Evolutionary conservation across 2,113 vertebrate species (phyloP).

Genomic region (Bubalus kerabau): DNA sequence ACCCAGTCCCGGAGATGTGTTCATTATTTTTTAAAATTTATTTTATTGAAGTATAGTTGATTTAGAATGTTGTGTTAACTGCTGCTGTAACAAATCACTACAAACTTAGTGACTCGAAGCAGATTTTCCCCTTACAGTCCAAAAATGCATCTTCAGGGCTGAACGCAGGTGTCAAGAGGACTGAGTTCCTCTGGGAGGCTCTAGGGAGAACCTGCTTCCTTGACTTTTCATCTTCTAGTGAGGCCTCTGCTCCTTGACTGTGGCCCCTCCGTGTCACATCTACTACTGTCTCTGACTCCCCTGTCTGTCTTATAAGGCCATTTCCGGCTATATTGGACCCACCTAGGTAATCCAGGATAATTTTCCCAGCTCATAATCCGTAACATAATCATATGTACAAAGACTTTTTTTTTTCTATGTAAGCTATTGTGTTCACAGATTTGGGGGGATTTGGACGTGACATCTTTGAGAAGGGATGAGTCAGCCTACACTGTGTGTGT

Average conservation of each 20-base stretch:
- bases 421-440: not conserved
- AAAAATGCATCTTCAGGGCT: not conserved
- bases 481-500: not conserved
- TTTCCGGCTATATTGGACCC: rapidly evolving
- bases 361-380: not conserved
- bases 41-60: not conserved
- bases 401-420: not conserved
- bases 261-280: not conserved
- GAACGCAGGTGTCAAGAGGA: not conserved
- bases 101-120: not conserved
- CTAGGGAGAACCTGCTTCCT: not conserved
- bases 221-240: not conserved
- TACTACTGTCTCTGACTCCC: rapidly evolving
- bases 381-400: not conserved
- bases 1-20: rapidly evolving
- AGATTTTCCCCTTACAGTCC: not conserved
- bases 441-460: not conserved
- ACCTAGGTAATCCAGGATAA: not conserved
- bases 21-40: not conserved
- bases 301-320: too few species aligned
- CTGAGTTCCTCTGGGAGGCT: not conserved
- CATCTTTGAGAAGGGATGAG: not conserved
- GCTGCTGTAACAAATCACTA: not conserved
- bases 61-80: not conserved
- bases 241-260: too few species aligned